Evolutionary conservation across 2,888 invertebrate genomes (phyloP).

Genomic region (Thera britannica): DNA sequence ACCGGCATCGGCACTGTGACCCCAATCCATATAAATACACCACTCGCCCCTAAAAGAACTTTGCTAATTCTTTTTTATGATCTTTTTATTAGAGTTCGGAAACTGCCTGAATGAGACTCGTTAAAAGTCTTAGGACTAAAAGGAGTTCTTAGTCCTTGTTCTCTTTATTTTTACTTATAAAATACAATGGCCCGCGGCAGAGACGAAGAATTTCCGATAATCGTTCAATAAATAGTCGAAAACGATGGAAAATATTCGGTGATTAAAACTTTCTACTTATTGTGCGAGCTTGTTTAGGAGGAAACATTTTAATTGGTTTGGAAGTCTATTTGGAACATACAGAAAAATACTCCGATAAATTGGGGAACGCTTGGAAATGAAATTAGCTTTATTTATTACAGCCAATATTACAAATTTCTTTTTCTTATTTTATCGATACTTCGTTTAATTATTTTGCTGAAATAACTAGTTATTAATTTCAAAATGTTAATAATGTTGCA

Average conservation of each 20-base stretch:
- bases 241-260: conserved; percentile 56
- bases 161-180: conserved; percentile 56
- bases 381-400: background rate
- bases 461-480: no score
- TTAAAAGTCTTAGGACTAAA: conserved; percentile 73
- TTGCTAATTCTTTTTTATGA: conserved; percentile 72
- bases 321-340: conserved; percentile 4
- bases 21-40: conserved; percentile 51
- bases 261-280: conserved; percentile 59
- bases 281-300: conserved; percentile 26
- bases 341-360: background rate
- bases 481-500: no score
- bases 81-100: conserved; percentile 76
- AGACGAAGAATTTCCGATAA: conserved; percentile 66
- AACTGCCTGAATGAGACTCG: conserved; percentile 72
- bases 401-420: background rate
- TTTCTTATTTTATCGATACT: background rate
- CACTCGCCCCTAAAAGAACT: conserved; percentile 49
- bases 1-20: conserved; percentile 38
- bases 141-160: conserved; percentile 67
- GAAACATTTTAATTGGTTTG: conserved; percentile 30
- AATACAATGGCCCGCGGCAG: conserved; percentile 23
- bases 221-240: conserved; percentile 68
- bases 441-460: background rate
- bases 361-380: background rate